A percentile compares a stretch with the other conserved stretches of the same genome.
Conservation (phyloP, 2,888 invertebrate species). For the Synergus gifuensis region DNA sequence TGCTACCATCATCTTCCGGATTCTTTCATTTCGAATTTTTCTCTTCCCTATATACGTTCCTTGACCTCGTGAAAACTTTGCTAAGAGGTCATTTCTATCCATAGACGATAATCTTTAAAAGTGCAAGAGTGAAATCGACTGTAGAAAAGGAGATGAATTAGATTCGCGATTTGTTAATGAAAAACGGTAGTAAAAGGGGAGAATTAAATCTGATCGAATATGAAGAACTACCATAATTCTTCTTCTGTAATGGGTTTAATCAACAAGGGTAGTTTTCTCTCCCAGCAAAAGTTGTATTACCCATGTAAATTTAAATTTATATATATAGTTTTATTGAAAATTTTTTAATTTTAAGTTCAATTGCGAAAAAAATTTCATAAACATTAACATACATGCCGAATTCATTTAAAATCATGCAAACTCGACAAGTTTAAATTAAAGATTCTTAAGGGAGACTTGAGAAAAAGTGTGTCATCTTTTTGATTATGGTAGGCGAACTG, state of each 20-base stretch:
- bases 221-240: constrained; percentile 14
- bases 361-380: rapidly evolving
- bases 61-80: not conserved
- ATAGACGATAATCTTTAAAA: constrained; percentile 17
- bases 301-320: not conserved
- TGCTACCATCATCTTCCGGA: not conserved
- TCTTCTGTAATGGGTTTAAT: constrained; percentile 4
- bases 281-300: not conserved
- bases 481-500: too few relatives aligned
- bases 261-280: not conserved
- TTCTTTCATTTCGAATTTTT: not conserved
- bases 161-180: constrained; percentile 23
- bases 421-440: too few relatives aligned
- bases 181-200: not conserved
- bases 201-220: not conserved
- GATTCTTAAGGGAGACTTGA: too few relatives aligned
- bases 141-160: constrained; percentile 17
- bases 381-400: too few relatives aligned
- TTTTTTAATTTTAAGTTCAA: too few relatives aligned
- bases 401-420: too few relatives aligned
- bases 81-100: not conserved
- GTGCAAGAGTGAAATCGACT: constrained; percentile 15
- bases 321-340: not conserved
- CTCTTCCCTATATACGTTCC: not conserved
- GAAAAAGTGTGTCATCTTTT: too few relatives aligned